A percentile compares a stretch with the other conserved stretches of the same genome.
phyloP scores from a whole-genome alignment of 2,888 invertebrate species.

The Agelastica alni region DNA sequence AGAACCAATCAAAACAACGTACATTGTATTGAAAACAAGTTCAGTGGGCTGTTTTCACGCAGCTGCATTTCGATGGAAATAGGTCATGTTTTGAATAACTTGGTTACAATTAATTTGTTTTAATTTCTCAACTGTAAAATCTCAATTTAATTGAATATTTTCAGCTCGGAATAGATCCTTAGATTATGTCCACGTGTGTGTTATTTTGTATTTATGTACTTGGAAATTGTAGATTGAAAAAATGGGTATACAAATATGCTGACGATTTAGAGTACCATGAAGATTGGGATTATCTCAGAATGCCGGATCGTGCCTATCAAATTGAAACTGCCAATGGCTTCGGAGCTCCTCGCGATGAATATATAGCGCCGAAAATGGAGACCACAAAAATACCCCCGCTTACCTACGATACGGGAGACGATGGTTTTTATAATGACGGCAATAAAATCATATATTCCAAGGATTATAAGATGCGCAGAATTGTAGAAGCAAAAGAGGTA shows the following conservation, averaged over 20 bases:
- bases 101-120: too few species aligned
- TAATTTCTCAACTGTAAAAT: too few species aligned
- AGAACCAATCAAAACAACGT: too few species aligned
- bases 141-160: too few species aligned
- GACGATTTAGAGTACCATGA: conserved; percentile 4
- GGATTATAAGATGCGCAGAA: conserved; percentile 2
- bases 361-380: not conserved
- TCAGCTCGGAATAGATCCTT: too few species aligned
- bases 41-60: too few species aligned
- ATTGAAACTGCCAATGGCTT: conserved; percentile 1
- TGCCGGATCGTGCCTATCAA: conserved; percentile 11
- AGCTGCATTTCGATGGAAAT: too few species aligned
- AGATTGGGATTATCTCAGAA: conserved; percentile 5
- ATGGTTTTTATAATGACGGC: conserved; percentile 9
- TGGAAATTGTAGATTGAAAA: conserved; percentile 8
- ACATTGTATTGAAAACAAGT: too few species aligned
- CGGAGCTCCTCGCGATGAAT: conserved; percentile 2
- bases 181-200: too few species aligned
- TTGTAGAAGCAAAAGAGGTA: conserved; percentile 10
- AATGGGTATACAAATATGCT: not conserved
- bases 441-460: conserved; percentile 5
- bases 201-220: too few species aligned
- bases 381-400: not conserved
- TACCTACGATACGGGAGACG: conserved; percentile 11
- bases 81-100: too few species aligned